Evolutionary conservation across 1,140 invertebrate species (phyloP).

Genomic region (Halyomorpha halys): DNA sequence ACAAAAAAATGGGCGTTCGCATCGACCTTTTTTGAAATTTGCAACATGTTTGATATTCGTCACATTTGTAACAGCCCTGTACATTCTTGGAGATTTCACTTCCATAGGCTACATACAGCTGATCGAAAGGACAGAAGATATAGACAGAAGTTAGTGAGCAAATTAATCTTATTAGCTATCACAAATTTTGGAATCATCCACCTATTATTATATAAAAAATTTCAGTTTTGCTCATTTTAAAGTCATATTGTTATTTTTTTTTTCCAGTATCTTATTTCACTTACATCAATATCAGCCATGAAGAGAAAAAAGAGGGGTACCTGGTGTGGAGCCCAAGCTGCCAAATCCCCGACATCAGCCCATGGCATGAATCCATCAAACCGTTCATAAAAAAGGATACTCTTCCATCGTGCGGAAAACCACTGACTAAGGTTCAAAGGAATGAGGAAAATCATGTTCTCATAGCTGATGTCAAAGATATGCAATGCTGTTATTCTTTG

Average conservation of each 20-base stretch:
- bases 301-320: slow-evolving; percentile 38
- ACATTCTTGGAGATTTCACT: too few species aligned
- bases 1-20: too few species aligned
- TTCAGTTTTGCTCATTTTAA: too few species aligned
- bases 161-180: too few species aligned
- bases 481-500: slow-evolving; percentile 44
- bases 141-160: too few species aligned
- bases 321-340: slow-evolving; percentile 58
- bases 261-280: slow-evolving; percentile 15
- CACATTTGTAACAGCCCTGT: too few species aligned
- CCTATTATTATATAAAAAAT: too few species aligned
- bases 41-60: too few species aligned
- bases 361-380: slow-evolving; percentile 52
- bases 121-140: too few species aligned
- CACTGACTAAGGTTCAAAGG: slow-evolving; percentile 41
- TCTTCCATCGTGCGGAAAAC: slow-evolving; percentile 47
- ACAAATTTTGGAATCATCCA: too few species aligned
- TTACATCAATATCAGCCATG: slow-evolving; percentile 12
- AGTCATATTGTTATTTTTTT: background rate
- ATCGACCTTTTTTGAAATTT: too few species aligned
- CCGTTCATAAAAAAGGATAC: slow-evolving; percentile 45
- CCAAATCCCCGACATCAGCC: slow-evolving; percentile 54
- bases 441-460: slow-evolving; percentile 6
- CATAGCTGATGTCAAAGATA: slow-evolving; percentile 32
- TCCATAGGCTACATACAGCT: too few species aligned